Evolutionary conservation across 2,888 invertebrate genomes (phyloP), one percentile per base, ranked within the genome.

Genomic region (Drosophila leonis): DNA sequence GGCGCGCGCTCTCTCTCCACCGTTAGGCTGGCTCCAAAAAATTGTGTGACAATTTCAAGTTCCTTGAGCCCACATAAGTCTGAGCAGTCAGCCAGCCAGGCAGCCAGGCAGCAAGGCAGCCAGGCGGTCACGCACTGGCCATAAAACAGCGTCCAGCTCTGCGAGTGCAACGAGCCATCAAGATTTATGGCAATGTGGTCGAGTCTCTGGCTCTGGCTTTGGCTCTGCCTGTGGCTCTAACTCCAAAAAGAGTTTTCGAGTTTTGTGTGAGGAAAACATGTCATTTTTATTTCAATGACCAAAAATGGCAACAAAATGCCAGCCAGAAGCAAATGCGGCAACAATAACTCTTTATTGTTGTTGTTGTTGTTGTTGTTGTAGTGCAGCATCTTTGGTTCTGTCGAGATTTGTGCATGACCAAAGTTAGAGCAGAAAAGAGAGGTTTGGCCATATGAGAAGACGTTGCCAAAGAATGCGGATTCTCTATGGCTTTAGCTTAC

Each of bases 191-290:
- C 83, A 75, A 82, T 82, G 69, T 65, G 70, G 66, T 49, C 56
- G 24, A 49, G 59, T 64, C 60, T 42, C 27, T 51, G 42, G 49
- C 44, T 56, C 42, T 12, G 56, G 2, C 31, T 31, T 20, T 20
- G 35, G 44, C 57, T 61, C 48, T 64, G 18, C 4, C 18, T 62
- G 31, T 54, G 35, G 60, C 57, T 63, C 57, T 66, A 27, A 72
- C 66, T 75, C 86, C 87, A 86, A 86, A 86, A 86, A 88, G 79
- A 83, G 89, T 82, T 85, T 80, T 76, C 62, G 78, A 78, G 81
- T 82, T 78, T 85, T 81, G 77, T 82, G 86, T 91, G 91, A 90
- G 90, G 83, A 86, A 90, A 86, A 86, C 84, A 86, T 90, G 86
- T 86, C 90, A 90, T 86, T 86, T 86, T 90, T 90, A 81, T 88